These are phyloP conservation scores for Ellobius talpinus DNA, from an alignment of 2,113 vertebrate species.

Conservation along the genomic window DNA sequence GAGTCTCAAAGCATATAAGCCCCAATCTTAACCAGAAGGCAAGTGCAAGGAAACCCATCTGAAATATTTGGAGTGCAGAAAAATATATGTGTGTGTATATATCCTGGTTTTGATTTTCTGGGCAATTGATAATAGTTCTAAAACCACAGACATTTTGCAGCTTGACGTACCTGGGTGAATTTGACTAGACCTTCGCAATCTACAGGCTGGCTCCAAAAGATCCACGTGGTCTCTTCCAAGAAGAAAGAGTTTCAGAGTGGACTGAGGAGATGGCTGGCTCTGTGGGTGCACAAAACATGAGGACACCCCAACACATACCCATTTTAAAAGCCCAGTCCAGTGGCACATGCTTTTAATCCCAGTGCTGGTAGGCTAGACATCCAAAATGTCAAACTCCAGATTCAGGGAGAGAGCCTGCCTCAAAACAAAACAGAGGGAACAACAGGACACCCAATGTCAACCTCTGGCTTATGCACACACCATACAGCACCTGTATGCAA, in stretches of 20 bases:
- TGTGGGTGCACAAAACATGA: no score
- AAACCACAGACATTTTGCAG: neutral
- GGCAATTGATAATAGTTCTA: neutral
- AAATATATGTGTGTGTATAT: neutral
- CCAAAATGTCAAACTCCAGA: neutral
- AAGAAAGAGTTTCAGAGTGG: neutral
- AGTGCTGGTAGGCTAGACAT: neutral
- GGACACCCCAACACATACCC: neutral
- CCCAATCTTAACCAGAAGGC: neutral
- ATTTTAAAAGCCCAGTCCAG: neutral
- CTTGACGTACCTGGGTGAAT: neutral
- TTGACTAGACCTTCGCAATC: conserved; percentile 2
- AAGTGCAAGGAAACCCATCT: neutral
- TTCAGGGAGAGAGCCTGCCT: neutral
- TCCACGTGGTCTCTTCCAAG: neutral
- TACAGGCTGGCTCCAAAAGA: neutral
- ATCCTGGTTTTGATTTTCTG: neutral
- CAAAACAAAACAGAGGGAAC: neutral
- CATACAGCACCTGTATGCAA: neutral
- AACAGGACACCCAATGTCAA: neutral
- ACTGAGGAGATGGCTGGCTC: neutral
- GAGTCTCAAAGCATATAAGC: conserved; percentile 10
- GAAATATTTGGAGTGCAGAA: neutral
- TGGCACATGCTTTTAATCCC: neutral
- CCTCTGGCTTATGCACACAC: neutral